A percentile compares a stretch with the other conserved stretches of the same genome.
These are phyloP conservation scores for Dicyema japonicum DNA, from an alignment of 1,140 invertebrate species.

Conservation along the genomic window DNA sequence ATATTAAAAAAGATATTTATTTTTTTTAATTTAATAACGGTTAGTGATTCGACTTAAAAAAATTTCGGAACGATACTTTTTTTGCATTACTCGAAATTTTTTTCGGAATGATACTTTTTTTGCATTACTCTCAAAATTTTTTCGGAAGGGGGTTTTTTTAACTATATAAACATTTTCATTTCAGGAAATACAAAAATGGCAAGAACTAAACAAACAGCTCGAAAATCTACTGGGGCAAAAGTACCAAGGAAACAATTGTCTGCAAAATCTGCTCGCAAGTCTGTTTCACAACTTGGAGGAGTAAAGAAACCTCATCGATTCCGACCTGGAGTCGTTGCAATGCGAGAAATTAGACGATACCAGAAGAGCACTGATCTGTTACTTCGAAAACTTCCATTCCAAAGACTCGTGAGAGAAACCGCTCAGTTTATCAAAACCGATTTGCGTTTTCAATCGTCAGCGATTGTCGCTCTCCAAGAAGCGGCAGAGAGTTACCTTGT, in stretches of 20 bases:
- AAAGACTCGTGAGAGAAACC: slow-evolving; percentile 2
- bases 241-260: slow-evolving; percentile 50
- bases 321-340: slow-evolving; percentile 16
- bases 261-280: slow-evolving; percentile 40
- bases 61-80: no score
- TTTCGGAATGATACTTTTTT: no score
- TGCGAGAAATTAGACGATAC: slow-evolving; percentile 26
- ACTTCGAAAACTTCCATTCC: slow-evolving; percentile 3
- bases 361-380: slow-evolving; percentile 21
- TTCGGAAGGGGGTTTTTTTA: no score
- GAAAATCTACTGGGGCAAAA: slow-evolving; percentile 31
- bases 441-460: slow-evolving; percentile 2
- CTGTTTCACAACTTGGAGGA: slow-evolving; percentile 44
- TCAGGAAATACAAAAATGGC: no score
- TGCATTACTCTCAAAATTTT: no score
- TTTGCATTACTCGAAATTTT: no score
- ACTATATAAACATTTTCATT: no score
- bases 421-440: slow-evolving; percentile 3
- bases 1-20: no score
- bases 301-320: slow-evolving; percentile 36
- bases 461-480: slow-evolving; percentile 6
- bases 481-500: slow-evolving; percentile 32
- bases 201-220: slow-evolving; percentile 45
- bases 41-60: no score
- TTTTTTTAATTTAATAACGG: no score